These are phyloP conservation scores for Osmerus eperlanus DNA, from an alignment of 2,113 vertebrate genomes.

Conservation along the genomic window DNA sequence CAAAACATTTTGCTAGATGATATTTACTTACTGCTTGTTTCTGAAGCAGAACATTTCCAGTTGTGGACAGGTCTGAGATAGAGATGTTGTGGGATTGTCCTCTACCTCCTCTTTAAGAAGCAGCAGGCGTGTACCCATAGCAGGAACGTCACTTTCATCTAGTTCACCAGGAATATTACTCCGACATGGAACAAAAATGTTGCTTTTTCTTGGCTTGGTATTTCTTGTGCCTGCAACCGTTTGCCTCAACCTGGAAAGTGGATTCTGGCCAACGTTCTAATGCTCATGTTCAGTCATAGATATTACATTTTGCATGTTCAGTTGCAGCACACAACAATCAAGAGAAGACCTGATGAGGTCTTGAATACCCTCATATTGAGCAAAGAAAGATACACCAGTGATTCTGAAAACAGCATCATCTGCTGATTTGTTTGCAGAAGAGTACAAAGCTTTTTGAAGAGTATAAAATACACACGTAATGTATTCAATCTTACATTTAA, in stretches of 20 bases:
- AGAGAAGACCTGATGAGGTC: neutral
- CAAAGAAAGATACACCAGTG: neutral
- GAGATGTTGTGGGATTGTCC: conserved; percentile 10
- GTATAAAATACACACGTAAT: too few relatives aligned
- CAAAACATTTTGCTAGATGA: neutral
- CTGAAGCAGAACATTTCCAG: conserved; percentile 1
- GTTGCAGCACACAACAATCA: neutral
- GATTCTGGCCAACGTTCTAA: conserved; percentile 3
- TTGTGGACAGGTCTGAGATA: conserved; percentile 6
- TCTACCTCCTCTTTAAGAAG: conserved; percentile 51
- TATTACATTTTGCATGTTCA: neutral
- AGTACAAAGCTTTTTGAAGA: too few relatives aligned
- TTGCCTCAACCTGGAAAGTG: conserved; percentile 9
- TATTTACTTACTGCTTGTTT: neutral
- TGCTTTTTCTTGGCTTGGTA: conserved; percentile 3
- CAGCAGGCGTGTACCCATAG: conserved; percentile 27
- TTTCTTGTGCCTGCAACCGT: conserved; percentile 6
- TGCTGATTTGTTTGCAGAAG: too few relatives aligned
- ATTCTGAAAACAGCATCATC: neutral
- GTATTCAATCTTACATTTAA: too few relatives aligned
- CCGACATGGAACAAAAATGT: too few relatives aligned
- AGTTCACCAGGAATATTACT: too few relatives aligned
- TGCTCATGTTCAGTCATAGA: neutral
- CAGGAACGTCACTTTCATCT: too few relatives aligned
- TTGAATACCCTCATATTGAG: neutral